These are phyloP conservation scores for Phocoena phocoena DNA, from an alignment of 2,113 vertebrate genomes.

Conservation along the genomic window DNA sequence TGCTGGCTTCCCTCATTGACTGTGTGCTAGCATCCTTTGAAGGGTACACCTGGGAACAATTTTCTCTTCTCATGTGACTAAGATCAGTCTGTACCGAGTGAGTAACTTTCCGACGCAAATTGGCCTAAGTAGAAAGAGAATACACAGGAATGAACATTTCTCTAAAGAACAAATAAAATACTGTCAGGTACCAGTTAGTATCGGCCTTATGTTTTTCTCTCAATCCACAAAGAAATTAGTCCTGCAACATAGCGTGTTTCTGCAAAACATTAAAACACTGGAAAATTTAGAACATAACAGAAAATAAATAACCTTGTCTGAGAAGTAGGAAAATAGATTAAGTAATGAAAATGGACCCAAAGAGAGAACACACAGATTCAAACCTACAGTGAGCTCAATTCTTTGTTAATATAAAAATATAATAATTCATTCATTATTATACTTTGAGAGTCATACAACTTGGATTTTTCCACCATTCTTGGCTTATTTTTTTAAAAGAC, in stretches of 20 bases:
- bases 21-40: constrained; percentile 84
- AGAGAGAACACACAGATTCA: neutral
- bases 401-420: neutral
- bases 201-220: neutral
- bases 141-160: neutral
- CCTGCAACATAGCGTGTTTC: neutral
- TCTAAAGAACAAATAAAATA: constrained; percentile 15
- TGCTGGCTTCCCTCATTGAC: constrained; percentile 83
- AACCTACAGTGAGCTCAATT: neutral
- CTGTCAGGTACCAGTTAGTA: neutral
- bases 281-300: neutral
- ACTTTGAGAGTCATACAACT: constrained; percentile 8
- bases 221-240: constrained; percentile 5
- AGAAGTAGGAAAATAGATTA: neutral
- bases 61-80: constrained; percentile 94
- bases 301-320: constrained; percentile 1
- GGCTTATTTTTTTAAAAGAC: neutral
- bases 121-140: constrained; percentile 85
- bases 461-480: neutral
- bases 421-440: neutral
- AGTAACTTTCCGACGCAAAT: constrained; percentile 89
- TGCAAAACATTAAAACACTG: neutral
- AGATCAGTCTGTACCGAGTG: constrained; percentile 90
- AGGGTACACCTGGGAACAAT: constrained; percentile 88
- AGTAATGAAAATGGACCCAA: neutral